Evolutionary conservation across 64 coral and sea anemone species (phyloP).

Genomic region (Pachyseris speciosa): DNA sequence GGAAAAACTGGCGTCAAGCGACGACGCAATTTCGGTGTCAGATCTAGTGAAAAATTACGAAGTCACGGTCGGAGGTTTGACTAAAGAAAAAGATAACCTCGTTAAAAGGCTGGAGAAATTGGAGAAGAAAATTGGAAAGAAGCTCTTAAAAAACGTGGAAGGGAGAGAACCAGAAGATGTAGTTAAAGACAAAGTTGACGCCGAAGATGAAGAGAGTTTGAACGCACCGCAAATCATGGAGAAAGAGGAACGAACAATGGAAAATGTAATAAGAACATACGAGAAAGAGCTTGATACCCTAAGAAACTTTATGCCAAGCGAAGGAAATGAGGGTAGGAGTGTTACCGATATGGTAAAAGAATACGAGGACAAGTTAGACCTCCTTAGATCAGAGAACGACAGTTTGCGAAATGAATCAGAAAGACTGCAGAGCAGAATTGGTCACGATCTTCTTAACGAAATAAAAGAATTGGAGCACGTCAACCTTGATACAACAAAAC

Average conservation of each 20-base stretch:
- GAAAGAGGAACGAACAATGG: not conserved
- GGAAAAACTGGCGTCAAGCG: not conserved
- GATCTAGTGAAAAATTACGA: not conserved
- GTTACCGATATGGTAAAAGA: constrained; percentile 21
- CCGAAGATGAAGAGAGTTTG: not conserved
- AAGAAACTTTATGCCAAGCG: not conserved
- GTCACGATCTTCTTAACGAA: constrained; percentile 19
- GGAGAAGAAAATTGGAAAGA: constrained; percentile 43
- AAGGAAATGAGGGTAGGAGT: constrained; percentile 4
- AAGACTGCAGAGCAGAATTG: not conserved
- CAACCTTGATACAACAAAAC: not conserved
- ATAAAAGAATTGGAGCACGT: not conserved
- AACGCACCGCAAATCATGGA: not conserved
- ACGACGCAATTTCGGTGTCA: not conserved
- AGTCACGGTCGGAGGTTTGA: not conserved
- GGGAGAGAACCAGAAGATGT: not conserved
- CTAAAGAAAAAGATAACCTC: not conserved
- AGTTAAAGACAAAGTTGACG: not conserved
- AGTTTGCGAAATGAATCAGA: constrained; percentile 2
- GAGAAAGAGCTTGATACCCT: constrained; percentile 22
- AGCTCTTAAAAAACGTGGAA: constrained; percentile 23
- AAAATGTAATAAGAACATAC: constrained; percentile 15
- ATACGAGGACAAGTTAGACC: constrained; percentile 53
- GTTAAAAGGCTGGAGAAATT: not conserved
- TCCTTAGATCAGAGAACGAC: constrained; percentile 47